Percentiles rank a stretch among this genome's conserved stretches.
Conservation (phyloP, 1,140 invertebrate genomes). For the Telenomus remus region DNA sequence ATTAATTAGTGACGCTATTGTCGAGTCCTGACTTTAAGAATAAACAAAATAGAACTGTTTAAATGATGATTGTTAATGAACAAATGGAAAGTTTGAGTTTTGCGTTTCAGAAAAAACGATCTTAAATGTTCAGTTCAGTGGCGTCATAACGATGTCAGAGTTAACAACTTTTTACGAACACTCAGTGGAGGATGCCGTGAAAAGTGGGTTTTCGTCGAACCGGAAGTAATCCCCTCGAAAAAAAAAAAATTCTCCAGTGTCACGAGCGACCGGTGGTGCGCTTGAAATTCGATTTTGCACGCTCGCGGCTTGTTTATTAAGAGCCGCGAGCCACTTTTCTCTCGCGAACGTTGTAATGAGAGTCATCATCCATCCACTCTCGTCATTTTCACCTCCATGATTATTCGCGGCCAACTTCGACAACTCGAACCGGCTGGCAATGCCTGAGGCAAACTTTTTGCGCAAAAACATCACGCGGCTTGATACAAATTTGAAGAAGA, state of each 20-base stretch:
- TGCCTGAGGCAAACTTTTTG: too few species aligned
- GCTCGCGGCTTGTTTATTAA: constrained; percentile 45
- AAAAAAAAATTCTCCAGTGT: constrained; percentile 31
- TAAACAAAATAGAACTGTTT: too few species aligned
- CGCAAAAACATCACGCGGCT: too few species aligned
- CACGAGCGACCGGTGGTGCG: constrained; percentile 25
- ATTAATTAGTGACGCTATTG: too few species aligned
- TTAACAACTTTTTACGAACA: constrained; percentile 40
- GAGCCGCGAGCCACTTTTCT: constrained; percentile 23
- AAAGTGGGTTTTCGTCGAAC: constrained; percentile 50
- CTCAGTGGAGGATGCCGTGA: constrained; percentile 34
- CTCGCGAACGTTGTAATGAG: constrained; percentile 5
- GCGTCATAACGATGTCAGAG: constrained; percentile 28
- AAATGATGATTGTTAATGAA: too few species aligned
- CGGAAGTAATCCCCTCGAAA: constrained; percentile 54
- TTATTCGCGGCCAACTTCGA: too few species aligned
- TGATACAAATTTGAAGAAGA: not conserved
- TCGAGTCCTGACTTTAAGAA: too few species aligned
- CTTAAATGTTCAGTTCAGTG: constrained; percentile 20
- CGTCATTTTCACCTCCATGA: too few species aligned
- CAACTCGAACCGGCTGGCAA: too few species aligned
- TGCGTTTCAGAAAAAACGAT: constrained; percentile 1
- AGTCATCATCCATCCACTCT: too few species aligned
- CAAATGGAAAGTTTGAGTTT: not conserved
- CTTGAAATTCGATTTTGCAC: constrained; percentile 43